Evolutionary conservation across 2,113 vertebrate genomes (phyloP).

Genomic region (Mesembrinibis cayennensis): DNA sequence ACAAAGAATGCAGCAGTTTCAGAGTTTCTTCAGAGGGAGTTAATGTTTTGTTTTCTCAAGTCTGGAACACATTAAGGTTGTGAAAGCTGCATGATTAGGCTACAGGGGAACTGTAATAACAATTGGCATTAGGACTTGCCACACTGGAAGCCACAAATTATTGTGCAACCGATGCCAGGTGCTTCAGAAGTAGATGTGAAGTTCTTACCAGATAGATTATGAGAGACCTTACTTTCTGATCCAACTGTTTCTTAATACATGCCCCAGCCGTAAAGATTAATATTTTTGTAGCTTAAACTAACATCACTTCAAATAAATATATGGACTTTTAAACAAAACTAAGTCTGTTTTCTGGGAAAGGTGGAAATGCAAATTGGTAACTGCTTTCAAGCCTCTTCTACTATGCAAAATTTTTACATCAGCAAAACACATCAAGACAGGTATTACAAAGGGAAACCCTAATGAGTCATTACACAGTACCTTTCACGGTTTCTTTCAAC

Average conservation of each 20-base stretch:
- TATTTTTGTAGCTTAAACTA: not conserved
- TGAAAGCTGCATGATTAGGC: not conserved
- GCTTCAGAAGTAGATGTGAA: not conserved
- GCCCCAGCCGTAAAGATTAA: not conserved
- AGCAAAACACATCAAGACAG: not conserved
- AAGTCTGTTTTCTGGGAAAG: not conserved
- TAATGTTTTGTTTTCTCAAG: not conserved
- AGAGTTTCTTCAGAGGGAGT: not conserved
- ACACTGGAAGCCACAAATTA: not conserved
- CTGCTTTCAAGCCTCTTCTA: not conserved
- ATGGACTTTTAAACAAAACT: not conserved
- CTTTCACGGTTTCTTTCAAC: not conserved
- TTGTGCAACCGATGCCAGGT: not conserved
- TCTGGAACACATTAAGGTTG: not conserved
- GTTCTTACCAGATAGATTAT: not conserved
- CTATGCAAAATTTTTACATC: not conserved
- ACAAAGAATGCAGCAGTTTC: not conserved
- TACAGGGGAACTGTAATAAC: not conserved
- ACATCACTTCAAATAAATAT: not conserved
- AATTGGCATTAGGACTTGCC: not conserved
- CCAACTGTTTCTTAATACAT: not conserved
- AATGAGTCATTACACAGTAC: not conserved
- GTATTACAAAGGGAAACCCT: not conserved
- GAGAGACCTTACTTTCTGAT: not conserved
- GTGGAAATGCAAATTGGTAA: not conserved